These are phyloP conservation scores for Acleris holmiana DNA, from an alignment of 2,888 invertebrate species.

Conservation along the genomic window DNA sequence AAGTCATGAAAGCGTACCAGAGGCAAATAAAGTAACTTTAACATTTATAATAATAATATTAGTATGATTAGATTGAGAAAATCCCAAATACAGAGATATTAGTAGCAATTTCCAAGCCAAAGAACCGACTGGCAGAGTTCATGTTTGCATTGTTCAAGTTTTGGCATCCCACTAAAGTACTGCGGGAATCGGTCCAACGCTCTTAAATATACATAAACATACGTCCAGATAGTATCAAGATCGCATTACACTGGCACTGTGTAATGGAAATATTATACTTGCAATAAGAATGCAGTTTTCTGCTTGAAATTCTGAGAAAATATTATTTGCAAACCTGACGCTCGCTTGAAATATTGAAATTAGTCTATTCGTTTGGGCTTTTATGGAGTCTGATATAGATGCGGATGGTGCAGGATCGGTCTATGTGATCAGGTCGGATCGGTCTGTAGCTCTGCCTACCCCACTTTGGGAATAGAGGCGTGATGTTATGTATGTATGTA, in stretches of 20 bases:
- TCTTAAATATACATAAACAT: constrained; percentile 35
- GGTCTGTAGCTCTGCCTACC: too few species aligned
- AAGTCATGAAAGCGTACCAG: too few species aligned
- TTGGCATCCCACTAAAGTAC: constrained; percentile 58
- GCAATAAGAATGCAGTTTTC: constrained; percentile 26
- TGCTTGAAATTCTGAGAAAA: constrained; percentile 6
- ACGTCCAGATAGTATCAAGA: constrained; percentile 30
- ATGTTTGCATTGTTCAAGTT: constrained; percentile 60
- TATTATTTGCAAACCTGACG: constrained; percentile 4
- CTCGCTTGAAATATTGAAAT: not conserved
- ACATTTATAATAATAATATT: too few species aligned
- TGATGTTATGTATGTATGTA: too few species aligned
- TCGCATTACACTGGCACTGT: constrained; percentile 24
- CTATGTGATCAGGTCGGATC: too few species aligned
- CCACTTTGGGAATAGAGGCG: too few species aligned
- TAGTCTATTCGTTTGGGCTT: too few species aligned
- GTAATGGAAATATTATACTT: constrained; percentile 21
- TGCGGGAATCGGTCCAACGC: constrained; percentile 52
- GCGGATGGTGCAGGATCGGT: too few species aligned
- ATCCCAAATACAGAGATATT: constrained; percentile 7
- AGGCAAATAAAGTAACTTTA: too few species aligned
- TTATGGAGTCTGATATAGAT: too few species aligned
- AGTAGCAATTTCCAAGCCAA: constrained; percentile 19
- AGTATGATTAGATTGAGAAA: too few species aligned
- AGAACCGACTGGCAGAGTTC: constrained; percentile 21